phyloP scores from a whole-genome alignment of 2,113 vertebrate species.

The Setophaga coronata region DNA sequence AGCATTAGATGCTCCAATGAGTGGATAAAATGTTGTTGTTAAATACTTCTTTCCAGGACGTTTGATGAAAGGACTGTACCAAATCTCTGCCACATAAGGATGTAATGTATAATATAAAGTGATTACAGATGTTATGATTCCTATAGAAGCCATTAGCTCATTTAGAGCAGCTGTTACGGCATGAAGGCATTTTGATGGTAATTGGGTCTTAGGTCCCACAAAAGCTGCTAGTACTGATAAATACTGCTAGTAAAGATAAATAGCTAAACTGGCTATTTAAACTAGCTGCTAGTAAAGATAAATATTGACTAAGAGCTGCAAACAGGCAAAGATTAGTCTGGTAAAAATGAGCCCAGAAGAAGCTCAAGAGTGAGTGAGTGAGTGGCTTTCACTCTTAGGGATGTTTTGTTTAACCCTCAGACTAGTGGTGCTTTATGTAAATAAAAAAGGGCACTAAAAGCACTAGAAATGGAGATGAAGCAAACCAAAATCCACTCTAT shows the following conservation, averaged over 20 bases:
- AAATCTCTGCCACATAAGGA: constrained; percentile 26
- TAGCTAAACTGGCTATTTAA: neutral
- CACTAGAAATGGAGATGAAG: neutral
- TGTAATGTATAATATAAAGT: neutral
- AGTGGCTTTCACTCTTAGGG: neutral
- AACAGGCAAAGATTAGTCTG: neutral
- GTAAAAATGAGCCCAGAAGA: neutral
- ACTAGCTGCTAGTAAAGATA: neutral
- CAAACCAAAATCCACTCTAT: neutral
- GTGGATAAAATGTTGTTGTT: constrained; percentile 22
- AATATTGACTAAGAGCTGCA: neutral
- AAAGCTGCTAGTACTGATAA: constrained; percentile 46
- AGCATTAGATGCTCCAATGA: constrained; percentile 25
- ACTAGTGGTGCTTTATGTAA: neutral
- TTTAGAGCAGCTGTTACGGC: constrained; percentile 26
- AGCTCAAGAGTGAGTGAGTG: neutral
- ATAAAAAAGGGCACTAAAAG: neutral
- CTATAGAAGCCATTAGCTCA: constrained; percentile 52
- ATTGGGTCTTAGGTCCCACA: constrained; percentile 10
- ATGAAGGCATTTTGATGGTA: constrained; percentile 5
- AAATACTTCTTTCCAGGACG: constrained; percentile 14
- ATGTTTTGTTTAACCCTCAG: neutral
- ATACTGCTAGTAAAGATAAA: neutral
- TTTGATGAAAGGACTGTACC: constrained; percentile 41
- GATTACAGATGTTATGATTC: constrained; percentile 18